Evolutionary conservation across 2,797 vertebrate genomes (phyloP), one percentile per base, ranked within the genome.

Genomic region (Lithobates sylvaticus): DNA sequence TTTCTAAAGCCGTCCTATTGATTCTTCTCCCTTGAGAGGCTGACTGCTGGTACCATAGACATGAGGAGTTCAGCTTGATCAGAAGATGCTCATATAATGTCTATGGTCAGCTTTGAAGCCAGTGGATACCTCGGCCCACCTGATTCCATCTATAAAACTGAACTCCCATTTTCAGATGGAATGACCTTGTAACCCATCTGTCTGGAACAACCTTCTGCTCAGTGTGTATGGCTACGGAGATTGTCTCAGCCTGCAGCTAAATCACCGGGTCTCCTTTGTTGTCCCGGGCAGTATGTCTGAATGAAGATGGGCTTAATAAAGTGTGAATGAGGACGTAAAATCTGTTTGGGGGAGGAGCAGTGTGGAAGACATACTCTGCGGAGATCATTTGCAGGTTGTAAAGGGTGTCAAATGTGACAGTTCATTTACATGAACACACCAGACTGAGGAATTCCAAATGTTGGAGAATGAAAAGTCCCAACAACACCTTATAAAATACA

Each of bases 131-230:
- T 61, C 54, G 8, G 21, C 21, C 54, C 21, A 61, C 54, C 21
- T 7, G 21, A 23, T 23, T 61, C 21, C 54, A 61, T 21, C 21
- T 9, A 61, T 61, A 23, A 61, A 61, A 23, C 18, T 61, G 54
- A 61, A 61, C 23, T 61, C 8, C 54, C 54, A 23, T 18, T 61
- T 61, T 61, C 5, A 61, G 18, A 7, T 61, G 54, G 21, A 61
- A 23, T 23, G 54, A 61, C 21, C 21, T 61, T 23, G 64, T 27
- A 42, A 42, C 68, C 27, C 21, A 74, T 42, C n/a, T 32, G 23
- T 47, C 21, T 67, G 70, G 58, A 69, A 29, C 71, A 76, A 13
- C 77, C 39, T 81, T 64, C 75, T 84, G 65, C 27, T 71, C 44
- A 29, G 36, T 23, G n/a, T 39, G 54, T 23, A 74, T 39, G 7